phyloP scores from a whole-genome alignment of 1,140 invertebrate species.

The Aphidius gifuensis region DNA sequence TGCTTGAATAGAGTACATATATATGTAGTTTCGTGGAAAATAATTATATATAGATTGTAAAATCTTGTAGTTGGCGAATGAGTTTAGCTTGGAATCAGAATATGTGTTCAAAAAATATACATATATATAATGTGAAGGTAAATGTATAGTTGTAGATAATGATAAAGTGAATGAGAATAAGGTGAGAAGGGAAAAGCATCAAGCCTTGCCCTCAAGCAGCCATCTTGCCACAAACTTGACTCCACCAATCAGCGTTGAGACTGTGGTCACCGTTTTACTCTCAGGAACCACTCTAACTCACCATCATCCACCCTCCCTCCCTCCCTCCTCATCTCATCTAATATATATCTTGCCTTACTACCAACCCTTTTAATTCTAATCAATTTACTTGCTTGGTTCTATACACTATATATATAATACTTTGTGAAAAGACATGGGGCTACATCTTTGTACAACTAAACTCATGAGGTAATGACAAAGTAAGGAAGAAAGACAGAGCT shows the following conservation, averaged over 20 bases:
- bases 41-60: background rate
- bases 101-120: background rate
- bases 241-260: conserved; percentile 56
- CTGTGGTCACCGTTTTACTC: conserved; percentile 52
- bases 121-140: background rate
- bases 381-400: conserved; percentile 46
- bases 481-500: too few relatives aligned
- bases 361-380: conserved; percentile 57
- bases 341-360: conserved; percentile 24
- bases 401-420: too few relatives aligned
- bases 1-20: conserved; percentile 6
- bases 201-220: conserved; percentile 38
- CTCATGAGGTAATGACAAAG: too few relatives aligned
- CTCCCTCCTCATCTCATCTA: background rate
- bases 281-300: conserved; percentile 21
- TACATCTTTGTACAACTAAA: too few relatives aligned
- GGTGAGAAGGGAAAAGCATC: conserved; percentile 31
- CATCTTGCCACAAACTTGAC: conserved; percentile 58
- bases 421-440: too few relatives aligned
- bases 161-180: conserved; percentile 26
- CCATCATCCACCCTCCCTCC: conserved; percentile 29
- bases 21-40: too few relatives aligned
- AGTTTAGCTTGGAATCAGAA: background rate
- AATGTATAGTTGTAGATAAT: conserved; percentile 26
- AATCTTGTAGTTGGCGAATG: too few relatives aligned